Evolutionary conservation across 2,797 vertebrate genomes (phyloP).

Genomic region (Neomorphus geoffroyi): DNA sequence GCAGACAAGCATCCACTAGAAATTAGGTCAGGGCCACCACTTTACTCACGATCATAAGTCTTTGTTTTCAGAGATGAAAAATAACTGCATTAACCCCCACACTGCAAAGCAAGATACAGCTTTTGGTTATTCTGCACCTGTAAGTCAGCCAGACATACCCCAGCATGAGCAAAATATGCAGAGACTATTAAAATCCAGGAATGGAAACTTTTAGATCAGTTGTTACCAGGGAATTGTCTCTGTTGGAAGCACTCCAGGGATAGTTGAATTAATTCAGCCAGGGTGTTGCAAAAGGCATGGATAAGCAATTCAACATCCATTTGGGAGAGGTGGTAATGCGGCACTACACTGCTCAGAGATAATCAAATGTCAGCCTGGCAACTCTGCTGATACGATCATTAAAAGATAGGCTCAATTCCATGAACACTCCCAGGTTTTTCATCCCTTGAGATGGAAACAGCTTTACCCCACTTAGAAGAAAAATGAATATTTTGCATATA

Average conservation of each 20-base stretch:
- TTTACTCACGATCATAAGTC: background rate
- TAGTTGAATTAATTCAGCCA: constrained; percentile 13
- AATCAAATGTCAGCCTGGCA: constrained; percentile 63
- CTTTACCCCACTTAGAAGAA: background rate
- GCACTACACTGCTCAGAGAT: background rate
- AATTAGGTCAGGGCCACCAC: background rate
- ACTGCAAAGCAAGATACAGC: background rate
- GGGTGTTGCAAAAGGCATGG: constrained; percentile 33
- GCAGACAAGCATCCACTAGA: background rate
- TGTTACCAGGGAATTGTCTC: background rate
- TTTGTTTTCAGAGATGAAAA: background rate
- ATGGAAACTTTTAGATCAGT: background rate
- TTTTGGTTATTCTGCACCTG: background rate
- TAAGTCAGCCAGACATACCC: fast-evolving
- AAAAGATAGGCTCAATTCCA: constrained; percentile 60
- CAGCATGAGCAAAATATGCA: background rate
- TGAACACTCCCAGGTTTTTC: constrained; percentile 44
- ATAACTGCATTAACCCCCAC: background rate
- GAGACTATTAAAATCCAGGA: background rate
- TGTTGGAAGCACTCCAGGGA: constrained; percentile 51
- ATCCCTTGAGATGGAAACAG: constrained; percentile 36
- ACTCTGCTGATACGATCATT: constrained; percentile 40
- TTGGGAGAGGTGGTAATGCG: constrained; percentile 30
- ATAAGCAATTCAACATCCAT: constrained; percentile 41
- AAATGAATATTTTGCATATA: constrained; percentile 29